Evolutionary conservation across 2,888 invertebrate species (phyloP), one percentile per base, ranked within the genome.

Genomic region (Chromoteleia sp.): DNA sequence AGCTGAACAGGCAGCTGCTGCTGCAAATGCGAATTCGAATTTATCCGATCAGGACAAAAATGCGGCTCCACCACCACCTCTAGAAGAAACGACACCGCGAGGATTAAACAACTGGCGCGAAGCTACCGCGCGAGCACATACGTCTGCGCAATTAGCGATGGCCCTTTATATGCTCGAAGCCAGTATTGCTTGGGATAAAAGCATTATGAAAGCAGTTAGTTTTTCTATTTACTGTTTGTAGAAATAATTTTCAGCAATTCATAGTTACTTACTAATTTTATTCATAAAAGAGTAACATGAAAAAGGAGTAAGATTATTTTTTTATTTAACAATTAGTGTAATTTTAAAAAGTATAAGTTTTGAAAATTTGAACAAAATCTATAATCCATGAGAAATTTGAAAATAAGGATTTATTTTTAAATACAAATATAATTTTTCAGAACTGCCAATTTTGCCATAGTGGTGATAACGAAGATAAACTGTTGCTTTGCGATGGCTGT

Each of bases 181-280:
- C 1, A 96, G 96, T 90, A 97, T 99, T 87, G 98, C 98, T 39
- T 99, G 99, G 99, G 99, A 99, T 93, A 98, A 98, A 93, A 98
- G 98, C 93, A 97, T 98, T 90, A 98, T 99, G 98, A 98, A 98
- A 94, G 99, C 98, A 93, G 98, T 98, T 94, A 95, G 97, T 48
- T 54, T 39, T n/a, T 15, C 21, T 65, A 5, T 45, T 1, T 19
- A 25, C 2, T 4, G 2, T 25, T 25, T 25, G 25, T 6, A 25
- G 25, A 25, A 25, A 25, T 25, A 25, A 25, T 25, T n/a, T n/a
- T n/a, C n/a, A n/a, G n/a, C n/a, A n/a, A n/a, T n/a, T 25, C 5
- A 5, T 25, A 25, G 25, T 25, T 25, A 2, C 3, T 4, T 25
- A 25, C 2, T 25, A 5, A 25, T 25, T 4, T 5, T 25, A 25